Conservation (phyloP, 2,113 vertebrate genomes). For the Cheirogaleus medius region DNA sequence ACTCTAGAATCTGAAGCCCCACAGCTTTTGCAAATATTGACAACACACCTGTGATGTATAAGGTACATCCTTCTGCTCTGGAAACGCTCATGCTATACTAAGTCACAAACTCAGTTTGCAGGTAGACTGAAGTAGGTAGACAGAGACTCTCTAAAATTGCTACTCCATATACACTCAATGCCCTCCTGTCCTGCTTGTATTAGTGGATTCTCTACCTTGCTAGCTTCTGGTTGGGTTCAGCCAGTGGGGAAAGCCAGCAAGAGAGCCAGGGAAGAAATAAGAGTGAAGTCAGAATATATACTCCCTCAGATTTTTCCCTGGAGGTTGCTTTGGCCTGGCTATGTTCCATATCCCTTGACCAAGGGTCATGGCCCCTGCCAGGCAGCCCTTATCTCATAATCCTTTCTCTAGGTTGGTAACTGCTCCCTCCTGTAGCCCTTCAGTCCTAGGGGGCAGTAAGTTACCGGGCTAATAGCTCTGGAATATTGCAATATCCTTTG, state of each 20-base stretch:
- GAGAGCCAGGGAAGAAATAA: neutral
- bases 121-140: neutral
- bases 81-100: neutral
- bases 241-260: neutral
- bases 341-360: neutral
- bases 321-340: neutral
- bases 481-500: neutral
- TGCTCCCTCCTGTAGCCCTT: neutral
- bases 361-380: neutral
- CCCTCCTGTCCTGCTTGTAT: neutral
- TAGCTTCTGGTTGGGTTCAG: neutral
- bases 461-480: neutral
- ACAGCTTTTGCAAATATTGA: neutral
- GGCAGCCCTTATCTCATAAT: neutral
- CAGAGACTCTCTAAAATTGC: too few relatives aligned
- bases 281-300: neutral
- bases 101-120: too few relatives aligned
- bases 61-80: neutral
- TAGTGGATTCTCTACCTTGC: neutral
- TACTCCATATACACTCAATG: neutral
- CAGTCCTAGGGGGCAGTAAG: neutral
- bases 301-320: neutral
- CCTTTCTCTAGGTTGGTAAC: neutral
- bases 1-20: neutral
- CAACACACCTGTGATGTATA: neutral